Base-by-base conservation (phyloP, 1,140 invertebrate species). In the Yoshiicerus persimilis region DNA sequence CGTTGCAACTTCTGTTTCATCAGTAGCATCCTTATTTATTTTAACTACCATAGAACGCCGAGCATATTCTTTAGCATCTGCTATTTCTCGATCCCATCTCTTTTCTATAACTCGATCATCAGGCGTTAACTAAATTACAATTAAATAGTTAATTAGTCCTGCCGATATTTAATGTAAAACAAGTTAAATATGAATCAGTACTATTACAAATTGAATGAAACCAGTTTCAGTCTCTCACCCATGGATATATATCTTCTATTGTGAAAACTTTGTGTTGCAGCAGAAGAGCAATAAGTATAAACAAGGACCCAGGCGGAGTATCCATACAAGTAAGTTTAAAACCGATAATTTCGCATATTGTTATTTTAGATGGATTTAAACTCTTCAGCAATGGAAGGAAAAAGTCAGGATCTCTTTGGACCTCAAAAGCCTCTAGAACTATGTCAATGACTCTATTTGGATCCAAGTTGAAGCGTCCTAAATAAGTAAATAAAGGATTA, bases 391-490 rank as follows among this genome's bases (percentile, higher is more conserved):
- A 92, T 13, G 96, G 95, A 92, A 98, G 96, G 92, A 98, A 99
- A 90, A 98, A 94, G 10, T 92, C 88, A 86, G 92, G 88, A 70
- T 94, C 92, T 10, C 96, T 95, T 87, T 96, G 95, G 90, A 96
- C 96, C 93, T 99, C 98, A 94, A 99, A 99, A 13, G 97, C 97
- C 93, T 99, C 98, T 87, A 99, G 93, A 88, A 99, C 96, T 86
- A 99, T 96, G 92, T 99, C 99, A 88, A 99, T 93, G 0, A 99
- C 98, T 91, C 99, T 94, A 92, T 99, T 99, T 25, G 99, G 99
- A 93, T 99, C 99, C 91, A 99, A 94, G 94, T 99, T 99, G 92
- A 99, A 99, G 93, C 98, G 99, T 91, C 99, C 98, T 98, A 92
- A 13, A 3, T 3, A 47, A 47, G 20, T 4, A 10, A 47, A 3